A percentile compares a stretch with the other conserved stretches of the same genome.
Conservation (phyloP, 2,888 invertebrate species). For the Acleris literana region DNA sequence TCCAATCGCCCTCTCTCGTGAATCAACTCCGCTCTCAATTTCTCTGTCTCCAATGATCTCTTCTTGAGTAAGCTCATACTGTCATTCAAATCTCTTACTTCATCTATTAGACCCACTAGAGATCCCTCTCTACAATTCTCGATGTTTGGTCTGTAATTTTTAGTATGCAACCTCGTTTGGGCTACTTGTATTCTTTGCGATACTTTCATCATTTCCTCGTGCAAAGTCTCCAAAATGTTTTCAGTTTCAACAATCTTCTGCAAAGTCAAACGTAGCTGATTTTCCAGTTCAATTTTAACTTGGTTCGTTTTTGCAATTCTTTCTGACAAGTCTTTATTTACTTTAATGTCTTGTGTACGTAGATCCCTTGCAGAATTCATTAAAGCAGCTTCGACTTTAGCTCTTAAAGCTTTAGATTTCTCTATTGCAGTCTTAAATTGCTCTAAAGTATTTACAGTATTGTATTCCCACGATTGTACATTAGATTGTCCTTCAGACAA, state of each 20-base stretch:
- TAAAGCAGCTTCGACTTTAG: conserved; percentile 88
- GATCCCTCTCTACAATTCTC: conserved; percentile 78
- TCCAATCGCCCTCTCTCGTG: conserved; percentile 70
- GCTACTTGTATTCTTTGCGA: conserved; percentile 73
- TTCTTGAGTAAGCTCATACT: conserved; percentile 70
- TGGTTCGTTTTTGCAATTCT: conserved; percentile 90
- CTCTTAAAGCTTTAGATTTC: conserved; percentile 87
- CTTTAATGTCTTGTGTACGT: conserved; percentile 90
- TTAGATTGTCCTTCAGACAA: conserved; percentile 93
- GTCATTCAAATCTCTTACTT: conserved; percentile 72
- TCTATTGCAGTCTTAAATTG: conserved; percentile 89
- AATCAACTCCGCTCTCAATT: conserved; percentile 68
- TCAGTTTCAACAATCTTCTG: conserved; percentile 73
- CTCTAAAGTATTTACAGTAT: conserved; percentile 88
- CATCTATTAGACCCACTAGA: conserved; percentile 68
- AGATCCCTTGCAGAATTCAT: conserved; percentile 91
- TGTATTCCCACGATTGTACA: conserved; percentile 92
- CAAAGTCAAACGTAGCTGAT: conserved; percentile 83
- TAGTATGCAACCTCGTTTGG: conserved; percentile 73
- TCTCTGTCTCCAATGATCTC: conserved; percentile 69
- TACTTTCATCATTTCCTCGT: conserved; percentile 73
- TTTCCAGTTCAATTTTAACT: conserved; percentile 87
- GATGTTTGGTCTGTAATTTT: conserved; percentile 68
- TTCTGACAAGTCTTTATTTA: conserved; percentile 88
- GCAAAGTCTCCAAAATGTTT: conserved; percentile 68